A percentile compares a stretch with the other conserved stretches of the same genome.
These are phyloP conservation scores for Rhagonycha lutea DNA, from an alignment of 2,888 invertebrate genomes.

Conservation along the genomic window DNA sequence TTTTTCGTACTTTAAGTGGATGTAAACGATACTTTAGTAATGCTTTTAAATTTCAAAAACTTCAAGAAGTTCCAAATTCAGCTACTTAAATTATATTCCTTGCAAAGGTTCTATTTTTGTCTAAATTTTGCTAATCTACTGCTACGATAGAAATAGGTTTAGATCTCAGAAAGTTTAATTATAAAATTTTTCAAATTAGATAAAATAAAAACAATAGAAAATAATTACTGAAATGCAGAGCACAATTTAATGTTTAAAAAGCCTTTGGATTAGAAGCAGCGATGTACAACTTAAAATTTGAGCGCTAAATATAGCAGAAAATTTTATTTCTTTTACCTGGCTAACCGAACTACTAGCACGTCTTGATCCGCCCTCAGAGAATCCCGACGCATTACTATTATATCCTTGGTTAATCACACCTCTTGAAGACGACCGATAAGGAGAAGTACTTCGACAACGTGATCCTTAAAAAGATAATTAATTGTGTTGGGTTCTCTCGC, in stretches of 20 bases:
- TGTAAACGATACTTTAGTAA: too few relatives aligned
- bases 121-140: too few relatives aligned
- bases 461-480: slow-evolving; percentile 40
- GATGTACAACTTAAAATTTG: slow-evolving; percentile 11
- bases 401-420: slow-evolving; percentile 57
- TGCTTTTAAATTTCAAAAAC: too few relatives aligned
- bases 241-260: not conserved
- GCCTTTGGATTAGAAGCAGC: slow-evolving; percentile 19
- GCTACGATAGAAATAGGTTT: not conserved
- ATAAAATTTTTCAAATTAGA: not conserved
- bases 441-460: slow-evolving; percentile 62
- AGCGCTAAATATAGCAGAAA: slow-evolving; percentile 10
- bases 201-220: not conserved
- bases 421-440: slow-evolving; percentile 62
- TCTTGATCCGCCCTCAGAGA: slow-evolving; percentile 65
- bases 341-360: slow-evolving; percentile 76
- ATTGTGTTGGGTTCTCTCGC: not conserved
- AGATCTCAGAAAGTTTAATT: not conserved
- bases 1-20: too few relatives aligned
- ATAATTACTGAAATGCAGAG: not conserved
- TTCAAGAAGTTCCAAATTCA: too few relatives aligned
- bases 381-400: slow-evolving; percentile 52
- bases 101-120: not conserved
- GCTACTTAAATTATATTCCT: too few relatives aligned
- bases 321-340: slow-evolving; percentile 20